These are phyloP conservation scores for Characodon lateralis DNA, from an alignment of 2,797 vertebrate genomes.

Conservation along the genomic window DNA sequence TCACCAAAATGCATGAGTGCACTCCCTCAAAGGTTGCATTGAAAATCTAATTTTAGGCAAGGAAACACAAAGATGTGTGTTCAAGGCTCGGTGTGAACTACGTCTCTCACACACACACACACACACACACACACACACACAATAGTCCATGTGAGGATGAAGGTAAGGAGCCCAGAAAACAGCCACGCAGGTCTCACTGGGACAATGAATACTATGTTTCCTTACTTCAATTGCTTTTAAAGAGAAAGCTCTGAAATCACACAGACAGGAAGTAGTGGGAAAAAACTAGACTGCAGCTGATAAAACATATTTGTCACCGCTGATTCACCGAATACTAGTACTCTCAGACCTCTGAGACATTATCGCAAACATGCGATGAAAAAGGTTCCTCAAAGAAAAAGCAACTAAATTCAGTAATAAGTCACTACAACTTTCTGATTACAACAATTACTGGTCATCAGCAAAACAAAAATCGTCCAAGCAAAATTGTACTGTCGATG, in stretches of 20 bases:
- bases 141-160: constrained; percentile 43
- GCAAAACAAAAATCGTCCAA: too few species aligned
- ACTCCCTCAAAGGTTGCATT: constrained; percentile 47
- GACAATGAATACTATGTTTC: constrained; percentile 38
- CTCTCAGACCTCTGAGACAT: too few species aligned
- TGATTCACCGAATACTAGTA: constrained; percentile 10
- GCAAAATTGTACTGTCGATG: too few species aligned
- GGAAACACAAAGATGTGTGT: constrained; percentile 38
- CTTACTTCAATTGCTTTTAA: constrained; percentile 55
- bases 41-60: constrained; percentile 48
- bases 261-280: constrained; percentile 41
- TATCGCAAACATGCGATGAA: not conserved
- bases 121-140: too few species aligned
- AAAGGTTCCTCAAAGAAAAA: constrained; percentile 3
- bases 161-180: constrained; percentile 49
- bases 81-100: constrained; percentile 42
- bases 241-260: constrained; percentile 27
- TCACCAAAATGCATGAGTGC: constrained; percentile 38
- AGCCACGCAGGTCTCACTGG: constrained; percentile 21
- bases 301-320: not conserved
- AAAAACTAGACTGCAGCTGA: constrained; percentile 22
- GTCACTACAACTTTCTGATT: not conserved
- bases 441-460: not conserved
- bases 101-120: constrained; percentile 40
- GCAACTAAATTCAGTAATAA: not conserved